Base-by-base conservation (phyloP, 2,888 invertebrate genomes). In the Tipula confusa region DNA sequence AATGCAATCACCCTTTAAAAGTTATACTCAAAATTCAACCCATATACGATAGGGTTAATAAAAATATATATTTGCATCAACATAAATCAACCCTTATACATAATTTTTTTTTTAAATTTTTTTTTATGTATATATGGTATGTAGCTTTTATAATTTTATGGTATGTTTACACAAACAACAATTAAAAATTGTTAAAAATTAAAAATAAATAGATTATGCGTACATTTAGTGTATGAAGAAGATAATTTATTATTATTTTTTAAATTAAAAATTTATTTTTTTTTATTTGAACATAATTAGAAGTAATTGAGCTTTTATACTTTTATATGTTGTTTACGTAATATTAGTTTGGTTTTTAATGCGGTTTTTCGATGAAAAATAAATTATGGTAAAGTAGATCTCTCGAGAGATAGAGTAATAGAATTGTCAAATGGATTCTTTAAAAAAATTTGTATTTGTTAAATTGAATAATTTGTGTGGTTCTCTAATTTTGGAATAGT, bases 11-110 rank as follows among this genome's bases (percentile, higher is more conserved):
- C n/a, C n/a, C n/a, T n/a, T n/a, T n/a, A n/a, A n/a, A n/a, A n/a
- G n/a, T 31, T 31, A 5, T 31, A 5, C 4, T 38, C 38, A 13
- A 2, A 24, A 2, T 7, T 7, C 2, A 9, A 1, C 24, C 1
- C 9, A 24, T n/a, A 1, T 64, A 64, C 9, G 1, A 64, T 7
- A 64, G 64, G 64, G 64, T 64, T 64, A 64, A 64, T 64, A 64
- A 64, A 64, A 24, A 24, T 64, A 43, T 33, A 33, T 43, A 24
- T 64, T 64, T 24, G 64, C 64, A 64, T 64, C 64, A 64, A 64
- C 64, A 64, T 64, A 64, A 64, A 64, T 64, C 64, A 64, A 64
- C 64, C 64, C 64, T 24, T 43, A 43, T n/a, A n/a, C n/a, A n/a
- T n/a, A n/a, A n/a, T n/a, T n/a, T n/a, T n/a, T n/a, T n/a, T n/a